phyloP scores from a whole-genome alignment of 2,888 invertebrate genomes.

The Petrophora chlorosata region DNA sequence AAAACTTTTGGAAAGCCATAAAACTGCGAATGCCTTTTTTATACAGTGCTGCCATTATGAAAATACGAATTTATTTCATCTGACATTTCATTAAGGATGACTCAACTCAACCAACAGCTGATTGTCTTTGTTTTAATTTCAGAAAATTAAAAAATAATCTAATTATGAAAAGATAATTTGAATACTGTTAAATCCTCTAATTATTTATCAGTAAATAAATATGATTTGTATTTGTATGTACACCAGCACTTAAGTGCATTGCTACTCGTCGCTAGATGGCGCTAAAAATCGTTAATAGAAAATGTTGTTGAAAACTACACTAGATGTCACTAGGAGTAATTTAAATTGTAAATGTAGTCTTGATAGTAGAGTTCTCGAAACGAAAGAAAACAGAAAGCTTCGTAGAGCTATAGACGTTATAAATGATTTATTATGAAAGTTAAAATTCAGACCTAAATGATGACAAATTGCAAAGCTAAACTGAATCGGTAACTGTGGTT shows the following conservation, averaged over 20 bases:
- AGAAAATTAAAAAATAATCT: no score
- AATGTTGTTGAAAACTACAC: not conserved
- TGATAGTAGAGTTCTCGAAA: not conserved
- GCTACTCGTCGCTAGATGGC: constrained; percentile 45
- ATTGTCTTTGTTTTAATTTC: constrained; percentile 24
- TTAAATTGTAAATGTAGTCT: not conserved
- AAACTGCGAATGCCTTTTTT: constrained; percentile 48
- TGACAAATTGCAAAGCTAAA: no score
- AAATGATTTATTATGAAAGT: no score
- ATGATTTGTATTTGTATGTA: no score
- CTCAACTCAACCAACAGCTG: constrained; percentile 45
- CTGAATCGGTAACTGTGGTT: no score
- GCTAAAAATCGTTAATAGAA: not conserved
- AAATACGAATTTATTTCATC: constrained; percentile 30
- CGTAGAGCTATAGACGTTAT: not conserved
- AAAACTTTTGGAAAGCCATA: constrained; percentile 42
- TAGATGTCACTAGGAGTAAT: constrained; percentile 25
- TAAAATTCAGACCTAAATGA: no score
- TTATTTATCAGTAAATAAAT: no score
- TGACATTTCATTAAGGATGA: constrained; percentile 27
- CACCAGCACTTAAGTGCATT: no score
- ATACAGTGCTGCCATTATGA: constrained; percentile 52
- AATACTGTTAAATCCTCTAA: no score
- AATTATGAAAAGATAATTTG: no score
- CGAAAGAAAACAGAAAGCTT: not conserved